Base-by-base conservation (phyloP, 2,888 invertebrate species). In the Drosophila tanythrix region DNA sequence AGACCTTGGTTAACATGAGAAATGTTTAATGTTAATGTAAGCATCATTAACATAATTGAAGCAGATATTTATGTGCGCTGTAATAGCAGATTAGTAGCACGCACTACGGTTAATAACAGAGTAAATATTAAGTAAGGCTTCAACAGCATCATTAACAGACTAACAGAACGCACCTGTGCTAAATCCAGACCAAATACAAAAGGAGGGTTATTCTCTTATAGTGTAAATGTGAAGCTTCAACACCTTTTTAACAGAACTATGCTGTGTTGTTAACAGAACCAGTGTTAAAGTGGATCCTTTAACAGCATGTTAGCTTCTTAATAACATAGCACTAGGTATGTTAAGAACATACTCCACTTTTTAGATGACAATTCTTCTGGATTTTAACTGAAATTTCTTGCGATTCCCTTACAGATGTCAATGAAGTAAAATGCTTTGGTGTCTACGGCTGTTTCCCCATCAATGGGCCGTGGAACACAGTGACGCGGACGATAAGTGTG, bases 371-470 rank as follows among this genome's bases (percentile, higher is more conserved):
- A 15, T 46, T 46, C 15, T 8, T 2, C 2, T 46, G 21, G 13
- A 11, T 50, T 50, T 27, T 11, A 27, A 18, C 27, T 25, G 2
- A 46, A 50, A 50, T 27, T 18, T 18, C 11, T 27, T 15, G 3
- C 11, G 18, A 10, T 25, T 35, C 6, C 11, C 3, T 81, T 82
- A 3, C 76, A 92, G 93, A 93, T 75, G 74, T 91, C 15, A 91
- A 92, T 67, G 95, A 95, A 82, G 88, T 95, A 56, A 94, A 95
- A 85, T 97, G 97, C 92, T 97, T 96, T 92, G 96, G 95, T 0
- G 95, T 95, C 0, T 97, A 96, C 82, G 97, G 97, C 5, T 97
- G 97, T 91, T 97, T 97, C 92, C 96, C 96, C 58, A 95, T 96
- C 70, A 95, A 95, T 18, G 94, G 95, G 36, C 97, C 97, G 0